Conservation (phyloP, 2,797 vertebrate genomes). For the Helostoma temminkii region DNA sequence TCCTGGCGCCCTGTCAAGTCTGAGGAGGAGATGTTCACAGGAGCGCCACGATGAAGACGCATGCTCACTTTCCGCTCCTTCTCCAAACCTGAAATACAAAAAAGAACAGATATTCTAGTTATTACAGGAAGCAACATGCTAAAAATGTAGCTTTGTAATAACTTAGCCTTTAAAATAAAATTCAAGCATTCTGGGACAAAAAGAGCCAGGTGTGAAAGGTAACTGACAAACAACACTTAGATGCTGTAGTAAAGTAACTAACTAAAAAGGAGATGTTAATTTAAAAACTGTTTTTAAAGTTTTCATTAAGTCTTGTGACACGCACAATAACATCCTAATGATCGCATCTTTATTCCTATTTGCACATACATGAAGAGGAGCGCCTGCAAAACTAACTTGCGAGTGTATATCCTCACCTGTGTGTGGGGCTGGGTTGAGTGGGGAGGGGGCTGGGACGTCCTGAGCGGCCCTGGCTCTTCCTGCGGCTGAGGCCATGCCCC, state of each 20-base stretch:
- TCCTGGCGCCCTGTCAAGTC: slow-evolving; percentile 97
- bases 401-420: slow-evolving; percentile 68
- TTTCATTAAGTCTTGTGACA: not conserved
- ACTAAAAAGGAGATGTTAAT: too few relatives aligned
- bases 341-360: too few relatives aligned
- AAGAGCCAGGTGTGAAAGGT: not conserved
- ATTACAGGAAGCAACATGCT: too few relatives aligned
- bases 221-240: not conserved
- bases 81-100: slow-evolving; percentile 86
- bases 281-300: not conserved
- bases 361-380: not conserved
- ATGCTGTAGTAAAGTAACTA: not conserved
- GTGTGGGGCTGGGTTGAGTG: slow-evolving; percentile 91
- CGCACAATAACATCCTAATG: too few relatives aligned
- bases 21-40: slow-evolving; percentile 95
- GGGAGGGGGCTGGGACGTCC: slow-evolving; percentile 91
- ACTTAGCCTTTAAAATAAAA: not conserved
- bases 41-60: slow-evolving; percentile 94
- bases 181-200: too few relatives aligned
- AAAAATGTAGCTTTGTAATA: not conserved
- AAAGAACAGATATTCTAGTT: too few relatives aligned
- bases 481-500: slow-evolving; percentile 92
- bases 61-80: slow-evolving; percentile 98
- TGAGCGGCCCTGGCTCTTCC: slow-evolving; percentile 90
- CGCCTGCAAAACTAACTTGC: not conserved